phyloP scores from a whole-genome alignment of 2,888 invertebrate species.

The Acleris laterana region DNA sequence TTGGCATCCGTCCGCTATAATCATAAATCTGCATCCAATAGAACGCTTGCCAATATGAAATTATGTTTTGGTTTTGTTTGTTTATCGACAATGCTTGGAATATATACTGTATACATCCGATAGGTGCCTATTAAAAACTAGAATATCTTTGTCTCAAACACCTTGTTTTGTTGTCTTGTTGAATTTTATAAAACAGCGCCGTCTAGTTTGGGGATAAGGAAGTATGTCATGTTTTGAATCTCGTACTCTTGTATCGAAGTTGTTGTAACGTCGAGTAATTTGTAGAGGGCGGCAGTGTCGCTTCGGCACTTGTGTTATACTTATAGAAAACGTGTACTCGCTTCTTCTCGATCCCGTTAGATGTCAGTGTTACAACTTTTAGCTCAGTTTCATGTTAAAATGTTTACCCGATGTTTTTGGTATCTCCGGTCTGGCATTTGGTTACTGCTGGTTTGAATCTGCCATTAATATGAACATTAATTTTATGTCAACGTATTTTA shows the following conservation, averaged over 20 bases:
- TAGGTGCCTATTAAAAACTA: constrained; percentile 3
- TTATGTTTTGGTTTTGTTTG: constrained; percentile 7
- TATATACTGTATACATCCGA: constrained; percentile 6
- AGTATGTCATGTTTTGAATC: neutral
- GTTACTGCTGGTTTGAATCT: too few relatives aligned
- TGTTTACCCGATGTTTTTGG: too few relatives aligned
- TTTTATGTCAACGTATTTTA: too few relatives aligned
- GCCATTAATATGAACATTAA: too few relatives aligned
- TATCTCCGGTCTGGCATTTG: too few relatives aligned
- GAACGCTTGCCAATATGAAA: constrained; percentile 23
- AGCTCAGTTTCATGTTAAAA: too few relatives aligned
- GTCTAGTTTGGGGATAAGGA: constrained; percentile 1
- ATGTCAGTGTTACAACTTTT: constrained; percentile 10
- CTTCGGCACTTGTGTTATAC: neutral
- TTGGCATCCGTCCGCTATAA: constrained; percentile 52
- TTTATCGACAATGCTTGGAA: constrained; percentile 3
- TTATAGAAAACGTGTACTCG: neutral
- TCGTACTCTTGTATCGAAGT: neutral
- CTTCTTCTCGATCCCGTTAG: constrained; percentile 24
- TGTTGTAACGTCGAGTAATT: constrained; percentile 8
- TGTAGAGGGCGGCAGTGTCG: constrained; percentile 26
- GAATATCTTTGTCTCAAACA: neutral
- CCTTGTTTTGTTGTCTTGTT: neutral
- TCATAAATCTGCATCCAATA: constrained; percentile 38
- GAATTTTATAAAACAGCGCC: constrained; percentile 17